Percentiles rank a stretch among this genome's conserved stretches.
These are phyloP conservation scores for Lichenostomus cassidix DNA, from an alignment of 2,113 vertebrate species.

Conservation along the genomic window DNA sequence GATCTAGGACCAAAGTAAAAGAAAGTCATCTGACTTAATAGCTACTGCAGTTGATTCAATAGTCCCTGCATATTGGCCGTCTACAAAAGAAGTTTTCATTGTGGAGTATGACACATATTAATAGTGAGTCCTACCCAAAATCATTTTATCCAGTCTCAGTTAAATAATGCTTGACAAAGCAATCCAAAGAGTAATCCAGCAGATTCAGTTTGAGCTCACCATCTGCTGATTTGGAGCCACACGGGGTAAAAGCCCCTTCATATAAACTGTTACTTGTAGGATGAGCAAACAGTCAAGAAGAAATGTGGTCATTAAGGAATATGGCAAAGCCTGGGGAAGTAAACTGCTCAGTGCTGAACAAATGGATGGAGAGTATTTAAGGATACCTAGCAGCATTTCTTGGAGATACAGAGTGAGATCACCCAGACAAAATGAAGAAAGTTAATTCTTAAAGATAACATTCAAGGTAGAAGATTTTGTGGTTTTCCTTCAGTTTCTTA, in stretches of 20 bases:
- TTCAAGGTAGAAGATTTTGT: background rate
- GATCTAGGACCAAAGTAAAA: background rate
- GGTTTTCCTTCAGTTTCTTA: background rate
- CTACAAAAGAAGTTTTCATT: background rate
- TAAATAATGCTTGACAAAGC: background rate
- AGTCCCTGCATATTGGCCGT: background rate
- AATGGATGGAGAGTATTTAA: background rate
- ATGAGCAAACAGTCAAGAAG: background rate
- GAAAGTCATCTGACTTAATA: background rate
- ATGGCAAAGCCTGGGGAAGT: background rate
- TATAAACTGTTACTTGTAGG: background rate
- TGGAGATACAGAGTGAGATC: background rate
- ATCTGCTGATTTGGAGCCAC: background rate
- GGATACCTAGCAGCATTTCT: background rate
- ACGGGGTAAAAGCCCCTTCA: background rate
- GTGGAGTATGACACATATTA: background rate
- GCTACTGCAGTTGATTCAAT: background rate
- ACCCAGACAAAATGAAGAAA: background rate
- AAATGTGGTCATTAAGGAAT: background rate
- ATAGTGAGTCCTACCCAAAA: background rate
- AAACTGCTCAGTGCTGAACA: background rate
- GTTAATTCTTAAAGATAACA: background rate
- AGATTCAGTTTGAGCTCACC: background rate
- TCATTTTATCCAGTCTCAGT: background rate
- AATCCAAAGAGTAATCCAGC: background rate